phyloP scores from a whole-genome alignment of 1,140 invertebrate genomes.

The Heliothis subflexa region DNA sequence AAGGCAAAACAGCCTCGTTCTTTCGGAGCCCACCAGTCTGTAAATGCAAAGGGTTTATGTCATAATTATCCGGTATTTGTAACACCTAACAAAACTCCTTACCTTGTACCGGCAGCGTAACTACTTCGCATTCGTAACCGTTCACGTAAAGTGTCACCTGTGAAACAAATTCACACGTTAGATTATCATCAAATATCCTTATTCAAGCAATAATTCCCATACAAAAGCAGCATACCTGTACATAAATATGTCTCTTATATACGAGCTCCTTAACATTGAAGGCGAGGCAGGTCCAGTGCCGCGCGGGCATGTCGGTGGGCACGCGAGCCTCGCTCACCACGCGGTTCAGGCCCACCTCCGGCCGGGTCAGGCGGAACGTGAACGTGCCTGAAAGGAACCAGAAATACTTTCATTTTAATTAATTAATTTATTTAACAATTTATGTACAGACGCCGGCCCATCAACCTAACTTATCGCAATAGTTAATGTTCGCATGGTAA shows the following conservation, averaged over 20 bases:
- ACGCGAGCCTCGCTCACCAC: slow-evolving; percentile 86
- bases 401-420: too few species aligned
- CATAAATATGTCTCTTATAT: slow-evolving; percentile 86
- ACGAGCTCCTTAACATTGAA: slow-evolving; percentile 88
- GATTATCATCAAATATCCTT: neutral
- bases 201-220: neutral
- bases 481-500: too few species aligned
- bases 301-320: slow-evolving; percentile 81
- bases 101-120: slow-evolving; percentile 82
- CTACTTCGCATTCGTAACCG: slow-evolving; percentile 75
- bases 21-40: too few species aligned
- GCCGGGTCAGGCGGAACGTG: slow-evolving; percentile 85
- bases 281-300: slow-evolving; percentile 88
- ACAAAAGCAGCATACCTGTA: slow-evolving; percentile 81
- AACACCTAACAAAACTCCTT: neutral
- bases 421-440: too few species aligned
- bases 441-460: too few species aligned
- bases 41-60: neutral
- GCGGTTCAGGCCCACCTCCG: slow-evolving; percentile 86
- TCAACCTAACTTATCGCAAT: too few species aligned
- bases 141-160: slow-evolving; percentile 85
- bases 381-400: slow-evolving; percentile 83
- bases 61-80: neutral
- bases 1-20: too few species aligned
- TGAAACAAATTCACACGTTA: slow-evolving; percentile 20